phyloP scores from a whole-genome alignment of 2,888 invertebrate genomes.

The Ceratothoa steindachneri region DNA sequence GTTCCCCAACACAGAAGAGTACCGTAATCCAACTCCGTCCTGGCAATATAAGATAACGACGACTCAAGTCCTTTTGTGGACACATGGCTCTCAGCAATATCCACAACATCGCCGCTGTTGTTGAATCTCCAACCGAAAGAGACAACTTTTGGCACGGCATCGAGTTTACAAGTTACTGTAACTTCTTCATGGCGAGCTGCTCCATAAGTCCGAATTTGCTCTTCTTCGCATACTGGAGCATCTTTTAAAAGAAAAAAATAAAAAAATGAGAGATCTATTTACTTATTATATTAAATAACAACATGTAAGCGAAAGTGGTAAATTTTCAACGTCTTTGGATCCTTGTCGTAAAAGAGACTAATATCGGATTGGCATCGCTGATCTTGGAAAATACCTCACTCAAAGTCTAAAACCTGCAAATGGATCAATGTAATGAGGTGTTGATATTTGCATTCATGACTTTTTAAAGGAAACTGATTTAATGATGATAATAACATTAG shows the following conservation, averaged over 20 bases:
- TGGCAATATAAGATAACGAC: slow-evolving; percentile 27
- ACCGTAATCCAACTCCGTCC: slow-evolving; percentile 65
- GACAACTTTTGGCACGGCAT: slow-evolving; percentile 41
- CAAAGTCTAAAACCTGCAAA: too few species aligned
- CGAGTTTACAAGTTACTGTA: slow-evolving; percentile 39
- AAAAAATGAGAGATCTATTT: too few species aligned
- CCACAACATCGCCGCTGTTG: slow-evolving; percentile 44
- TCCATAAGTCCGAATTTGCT: slow-evolving; percentile 43
- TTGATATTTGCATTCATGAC: too few species aligned
- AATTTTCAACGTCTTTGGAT: too few species aligned
- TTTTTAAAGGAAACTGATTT: too few species aligned
- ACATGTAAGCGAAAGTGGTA: too few species aligned
- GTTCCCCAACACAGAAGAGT: slow-evolving; percentile 79
- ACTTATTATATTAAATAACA: too few species aligned
- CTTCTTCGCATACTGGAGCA: slow-evolving; percentile 39
- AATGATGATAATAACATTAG: too few species aligned
- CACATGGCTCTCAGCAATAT: slow-evolving; percentile 35
- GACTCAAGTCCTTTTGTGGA: slow-evolving; percentile 29
- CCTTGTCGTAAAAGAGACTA: too few species aligned
- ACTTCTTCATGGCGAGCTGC: slow-evolving; percentile 41
- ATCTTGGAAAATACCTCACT: too few species aligned
- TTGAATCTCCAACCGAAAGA: slow-evolving; percentile 46
- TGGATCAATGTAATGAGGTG: too few species aligned
- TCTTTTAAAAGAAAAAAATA: slow-evolving; percentile 18
- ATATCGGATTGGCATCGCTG: too few species aligned